Conservation (phyloP, 1,140 invertebrate genomes). For the Apolygus lucorum region DNA sequence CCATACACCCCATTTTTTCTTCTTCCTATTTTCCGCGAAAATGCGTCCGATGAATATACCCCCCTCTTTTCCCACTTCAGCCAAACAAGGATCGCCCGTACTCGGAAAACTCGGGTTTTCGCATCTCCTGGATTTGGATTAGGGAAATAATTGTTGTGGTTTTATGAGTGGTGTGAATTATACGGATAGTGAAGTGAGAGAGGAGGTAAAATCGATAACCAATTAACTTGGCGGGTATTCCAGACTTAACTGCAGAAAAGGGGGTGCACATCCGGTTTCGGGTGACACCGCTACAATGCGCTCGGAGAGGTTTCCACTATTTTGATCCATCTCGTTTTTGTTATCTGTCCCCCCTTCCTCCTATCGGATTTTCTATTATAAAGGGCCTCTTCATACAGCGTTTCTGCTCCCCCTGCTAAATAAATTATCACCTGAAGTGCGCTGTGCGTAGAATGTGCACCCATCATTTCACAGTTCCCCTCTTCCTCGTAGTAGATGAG, state of each 20-base stretch:
- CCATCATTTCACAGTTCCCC: not conserved
- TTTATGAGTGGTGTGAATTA: conserved; percentile 21
- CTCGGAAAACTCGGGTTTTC: not conserved
- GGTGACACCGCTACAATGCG: conserved; percentile 3
- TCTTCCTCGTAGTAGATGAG: not conserved
- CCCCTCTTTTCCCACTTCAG: not conserved
- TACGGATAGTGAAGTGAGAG: conserved; percentile 16
- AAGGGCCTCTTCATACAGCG: not conserved
- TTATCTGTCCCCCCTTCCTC: not conserved
- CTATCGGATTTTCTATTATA: not conserved
- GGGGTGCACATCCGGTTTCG: not conserved
- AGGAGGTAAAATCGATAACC: conserved; percentile 2
- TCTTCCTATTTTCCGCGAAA: not conserved
- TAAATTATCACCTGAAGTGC: conserved; percentile 9
- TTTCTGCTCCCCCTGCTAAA: not conserved
- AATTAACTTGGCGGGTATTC: not conserved
- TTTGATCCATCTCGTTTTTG: not conserved
- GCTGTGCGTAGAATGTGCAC: not conserved
- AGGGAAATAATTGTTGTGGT: conserved; percentile 19
- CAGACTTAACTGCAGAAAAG: not conserved
- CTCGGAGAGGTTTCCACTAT: not conserved
- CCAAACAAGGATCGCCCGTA: not conserved
- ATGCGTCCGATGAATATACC: not conserved
- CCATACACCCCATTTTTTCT: not conserved
- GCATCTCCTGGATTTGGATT: conserved; percentile 2